Evolutionary conservation across 1,140 invertebrate genomes (phyloP).

Genomic region (Cardiocondyla obscurior): DNA sequence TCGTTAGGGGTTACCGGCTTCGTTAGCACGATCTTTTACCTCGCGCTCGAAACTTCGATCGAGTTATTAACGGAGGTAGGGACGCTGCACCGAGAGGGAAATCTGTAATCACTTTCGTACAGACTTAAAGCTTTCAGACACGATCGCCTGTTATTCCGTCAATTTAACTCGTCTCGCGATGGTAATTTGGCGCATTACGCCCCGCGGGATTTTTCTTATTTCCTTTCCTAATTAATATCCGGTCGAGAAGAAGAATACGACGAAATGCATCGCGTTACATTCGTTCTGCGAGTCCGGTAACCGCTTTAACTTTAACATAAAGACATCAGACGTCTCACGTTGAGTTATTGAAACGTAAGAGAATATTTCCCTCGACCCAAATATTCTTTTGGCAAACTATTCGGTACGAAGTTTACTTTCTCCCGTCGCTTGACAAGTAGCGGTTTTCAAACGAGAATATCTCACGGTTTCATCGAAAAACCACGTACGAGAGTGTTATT

Average conservation of each 20-base stretch:
- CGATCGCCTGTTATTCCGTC: constrained; percentile 67
- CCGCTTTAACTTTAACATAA: too few species aligned
- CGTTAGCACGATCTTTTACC: constrained; percentile 67
- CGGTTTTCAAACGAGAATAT: not conserved
- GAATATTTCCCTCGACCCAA: too few species aligned
- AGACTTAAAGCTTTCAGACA: constrained; percentile 71
- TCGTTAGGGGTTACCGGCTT: constrained; percentile 63
- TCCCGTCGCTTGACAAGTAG: not conserved
- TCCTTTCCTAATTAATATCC: not conserved
- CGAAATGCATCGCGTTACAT: too few species aligned
- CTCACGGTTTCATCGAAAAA: not conserved
- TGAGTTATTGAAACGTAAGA: too few species aligned
- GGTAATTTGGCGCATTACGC: constrained; percentile 56
- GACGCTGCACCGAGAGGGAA: constrained; percentile 31
- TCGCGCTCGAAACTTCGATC: constrained; percentile 60
- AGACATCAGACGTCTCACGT: too few species aligned
- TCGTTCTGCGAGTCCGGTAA: too few species aligned
- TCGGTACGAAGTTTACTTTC: not conserved
- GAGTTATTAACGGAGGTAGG: constrained; percentile 63
- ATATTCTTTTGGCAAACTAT: too few species aligned
- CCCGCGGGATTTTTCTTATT: constrained; percentile 39
- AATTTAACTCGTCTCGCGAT: constrained; percentile 67
- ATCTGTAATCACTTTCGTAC: constrained; percentile 69
- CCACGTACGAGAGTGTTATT: not conserved
- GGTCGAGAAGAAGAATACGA: not conserved